Evolutionary conservation across 1,140 invertebrate species (phyloP).

Genomic region (Microplitis demolitor): DNA sequence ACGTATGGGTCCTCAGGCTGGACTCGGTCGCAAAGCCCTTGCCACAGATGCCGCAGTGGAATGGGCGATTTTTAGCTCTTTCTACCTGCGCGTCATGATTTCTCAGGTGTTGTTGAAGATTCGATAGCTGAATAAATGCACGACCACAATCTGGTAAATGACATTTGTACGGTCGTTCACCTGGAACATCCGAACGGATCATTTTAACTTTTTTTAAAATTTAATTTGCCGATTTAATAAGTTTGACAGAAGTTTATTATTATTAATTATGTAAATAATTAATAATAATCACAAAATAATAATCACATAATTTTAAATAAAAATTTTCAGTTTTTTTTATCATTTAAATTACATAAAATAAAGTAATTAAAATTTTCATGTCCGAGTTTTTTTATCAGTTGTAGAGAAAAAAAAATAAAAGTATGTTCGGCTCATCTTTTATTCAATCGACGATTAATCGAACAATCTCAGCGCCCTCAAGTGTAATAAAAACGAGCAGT

Average conservation of each 20-base stretch:
- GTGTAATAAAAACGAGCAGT: not conserved
- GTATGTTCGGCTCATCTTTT: conserved; percentile 51
- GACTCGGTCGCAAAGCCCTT: conserved; percentile 96
- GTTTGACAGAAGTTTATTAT: not conserved
- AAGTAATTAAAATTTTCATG: not conserved
- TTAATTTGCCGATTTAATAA: conserved; percentile 5
- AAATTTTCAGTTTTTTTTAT: not conserved
- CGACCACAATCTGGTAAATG: conserved; percentile 93
- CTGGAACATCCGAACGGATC: conserved; percentile 67
- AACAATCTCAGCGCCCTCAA: conserved; percentile 41
- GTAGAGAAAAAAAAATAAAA: not conserved
- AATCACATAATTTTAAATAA: not conserved
- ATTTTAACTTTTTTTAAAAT: conserved; percentile 21
- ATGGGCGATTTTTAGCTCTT: conserved; percentile 91
- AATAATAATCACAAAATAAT: conserved; percentile 7
- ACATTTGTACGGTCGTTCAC: conserved; percentile 96
- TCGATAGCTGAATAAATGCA: conserved; percentile 96
- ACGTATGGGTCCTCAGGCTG: conserved; percentile 91
- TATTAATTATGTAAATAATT: not conserved
- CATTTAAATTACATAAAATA: not conserved
- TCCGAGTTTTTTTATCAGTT: not conserved
- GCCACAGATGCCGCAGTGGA: conserved; percentile 95
- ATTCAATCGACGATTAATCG: conserved; percentile 54
- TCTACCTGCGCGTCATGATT: conserved; percentile 97
- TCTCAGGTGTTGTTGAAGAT: conserved; percentile 93